Conservation (phyloP, 2,888 invertebrate genomes). For the Polylopha cassiicola region DNA sequence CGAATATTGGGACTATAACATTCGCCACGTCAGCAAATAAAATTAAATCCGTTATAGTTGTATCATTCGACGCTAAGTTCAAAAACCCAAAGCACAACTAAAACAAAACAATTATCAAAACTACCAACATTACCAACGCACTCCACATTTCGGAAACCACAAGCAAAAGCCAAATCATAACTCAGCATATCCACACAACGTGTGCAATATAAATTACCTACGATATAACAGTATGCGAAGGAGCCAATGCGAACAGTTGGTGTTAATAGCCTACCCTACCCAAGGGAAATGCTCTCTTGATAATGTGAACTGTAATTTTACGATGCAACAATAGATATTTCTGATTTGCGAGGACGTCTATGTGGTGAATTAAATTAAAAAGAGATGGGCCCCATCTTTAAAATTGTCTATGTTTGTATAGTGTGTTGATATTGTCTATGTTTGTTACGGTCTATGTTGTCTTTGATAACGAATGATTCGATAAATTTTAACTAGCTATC, state of each 20-base stretch:
- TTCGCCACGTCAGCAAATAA: too few species aligned
- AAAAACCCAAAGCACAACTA: too few species aligned
- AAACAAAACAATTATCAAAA: constrained; percentile 11
- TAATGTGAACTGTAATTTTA: constrained; percentile 23
- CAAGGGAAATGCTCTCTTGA: constrained; percentile 53
- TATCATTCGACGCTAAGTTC: too few species aligned
- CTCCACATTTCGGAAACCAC: constrained; percentile 25
- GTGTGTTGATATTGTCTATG: too few species aligned
- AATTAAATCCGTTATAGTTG: too few species aligned
- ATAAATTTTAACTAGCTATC: too few species aligned
- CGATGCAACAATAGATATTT: constrained; percentile 24
- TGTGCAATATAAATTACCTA: constrained; percentile 49
- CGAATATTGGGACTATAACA: too few species aligned
- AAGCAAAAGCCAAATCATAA: constrained; percentile 35
- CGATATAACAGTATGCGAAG: constrained; percentile 46
- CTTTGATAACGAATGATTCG: too few species aligned
- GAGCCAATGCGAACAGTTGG: constrained; percentile 66
- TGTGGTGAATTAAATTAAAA: constrained; percentile 21
- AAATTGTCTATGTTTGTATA: too few species aligned
- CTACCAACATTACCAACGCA: constrained; percentile 14
- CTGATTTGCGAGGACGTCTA: constrained; percentile 30
- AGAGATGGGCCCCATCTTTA: too few species aligned
- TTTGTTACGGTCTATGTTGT: too few species aligned
- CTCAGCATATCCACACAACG: constrained; percentile 33
- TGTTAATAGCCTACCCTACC: constrained; percentile 67